Base-by-base conservation (phyloP, 2,113 vertebrate genomes). In the Epinephelus cyanopodus region DNA sequence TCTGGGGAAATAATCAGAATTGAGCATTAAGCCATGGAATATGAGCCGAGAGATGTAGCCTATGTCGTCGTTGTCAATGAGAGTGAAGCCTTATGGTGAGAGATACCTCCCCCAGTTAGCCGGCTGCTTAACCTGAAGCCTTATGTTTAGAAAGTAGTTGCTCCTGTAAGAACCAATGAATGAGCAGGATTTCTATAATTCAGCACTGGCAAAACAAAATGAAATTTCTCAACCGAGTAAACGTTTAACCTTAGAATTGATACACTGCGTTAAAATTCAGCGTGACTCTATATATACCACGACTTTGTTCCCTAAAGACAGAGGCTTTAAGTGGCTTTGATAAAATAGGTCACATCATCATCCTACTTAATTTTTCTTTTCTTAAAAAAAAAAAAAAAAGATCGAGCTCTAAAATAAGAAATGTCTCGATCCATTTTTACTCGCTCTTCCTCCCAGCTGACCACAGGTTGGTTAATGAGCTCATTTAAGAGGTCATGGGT, bases 401-500 rank as follows among this genome's bases (percentile, higher is more conserved):
- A 70, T 62, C 52, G 48, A 61, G 63, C 57, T 82, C 86, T 92
- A 91, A 88, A 90, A 87, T 83, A 87, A 81, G 83, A 89, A 85
- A 85, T 60, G 74, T 91, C 79, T 88, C 65, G 70, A 77, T 88
- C 84, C 89, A 56, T 74, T 90, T 87, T 70, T 62, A 58, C 78
- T 87, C 23, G 7, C 82, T 66, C 65, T 85, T 42, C 18, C 67
- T 94, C 92, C 93, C 93, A 86, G 10, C 86, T 90, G 93, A 92
- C 89, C 69, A 12, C 0, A 17, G 48, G 39, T 90, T 91, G 75
- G 33, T 88, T 94, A 94, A 93, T 92, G 90, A 90, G 91, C 91
- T 93, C 84, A 94, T 93, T 94, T 92, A 91, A 86, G 87, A 92
- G 93, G 92, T 92, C 87, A 14, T 13, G 29, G 57, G 75, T 88